These are phyloP conservation scores for Thaleichthys pacificus DNA, from an alignment of 2,797 vertebrate genomes.

Conservation along the genomic window DNA sequence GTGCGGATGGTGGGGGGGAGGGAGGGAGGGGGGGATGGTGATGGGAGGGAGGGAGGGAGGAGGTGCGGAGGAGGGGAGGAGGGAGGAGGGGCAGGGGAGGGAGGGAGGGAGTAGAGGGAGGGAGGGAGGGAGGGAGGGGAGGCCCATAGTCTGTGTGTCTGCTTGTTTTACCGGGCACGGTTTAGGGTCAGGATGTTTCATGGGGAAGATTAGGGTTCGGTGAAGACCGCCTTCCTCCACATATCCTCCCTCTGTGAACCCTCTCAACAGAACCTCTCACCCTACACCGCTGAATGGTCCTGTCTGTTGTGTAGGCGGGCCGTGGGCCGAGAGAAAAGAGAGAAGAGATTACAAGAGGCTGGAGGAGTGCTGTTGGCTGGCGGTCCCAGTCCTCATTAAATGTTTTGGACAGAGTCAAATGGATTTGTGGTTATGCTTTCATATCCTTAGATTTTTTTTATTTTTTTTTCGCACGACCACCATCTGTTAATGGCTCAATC, in stretches of 20 bases:
- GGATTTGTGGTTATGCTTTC: conserved; percentile 11
- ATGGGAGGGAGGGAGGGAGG: neutral
- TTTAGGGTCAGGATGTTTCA: conserved; percentile 26
- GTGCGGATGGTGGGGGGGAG: too few species aligned
- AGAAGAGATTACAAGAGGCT: conserved; percentile 14
- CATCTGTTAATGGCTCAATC: conserved; percentile 36
- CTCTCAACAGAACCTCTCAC: neutral
- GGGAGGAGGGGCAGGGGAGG: too few species aligned
- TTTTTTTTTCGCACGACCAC: neutral
- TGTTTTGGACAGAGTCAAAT: conserved; percentile 32
- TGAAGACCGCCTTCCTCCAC: conserved; percentile 20
- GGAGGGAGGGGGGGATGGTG: neutral
- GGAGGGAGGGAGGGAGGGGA: too few species aligned
- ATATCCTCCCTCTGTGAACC: conserved; percentile 1
- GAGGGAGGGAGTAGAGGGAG: too few species aligned
- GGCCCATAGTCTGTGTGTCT: too few species aligned
- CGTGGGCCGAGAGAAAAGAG: conserved; percentile 10
- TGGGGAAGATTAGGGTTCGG: conserved; percentile 15
- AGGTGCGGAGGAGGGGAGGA: too few species aligned
- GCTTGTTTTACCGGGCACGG: conserved; percentile 7
- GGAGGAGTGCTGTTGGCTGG: conserved; percentile 23
- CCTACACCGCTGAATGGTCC: too few species aligned
- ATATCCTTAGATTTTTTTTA: conserved; percentile 1
- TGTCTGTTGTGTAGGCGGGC: conserved; percentile 12
- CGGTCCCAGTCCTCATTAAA: conserved; percentile 34